Evolutionary conservation across 2,113 vertebrate genomes (phyloP), one percentile per base, ranked within the genome.

Genomic region (Gila orcuttii): DNA sequence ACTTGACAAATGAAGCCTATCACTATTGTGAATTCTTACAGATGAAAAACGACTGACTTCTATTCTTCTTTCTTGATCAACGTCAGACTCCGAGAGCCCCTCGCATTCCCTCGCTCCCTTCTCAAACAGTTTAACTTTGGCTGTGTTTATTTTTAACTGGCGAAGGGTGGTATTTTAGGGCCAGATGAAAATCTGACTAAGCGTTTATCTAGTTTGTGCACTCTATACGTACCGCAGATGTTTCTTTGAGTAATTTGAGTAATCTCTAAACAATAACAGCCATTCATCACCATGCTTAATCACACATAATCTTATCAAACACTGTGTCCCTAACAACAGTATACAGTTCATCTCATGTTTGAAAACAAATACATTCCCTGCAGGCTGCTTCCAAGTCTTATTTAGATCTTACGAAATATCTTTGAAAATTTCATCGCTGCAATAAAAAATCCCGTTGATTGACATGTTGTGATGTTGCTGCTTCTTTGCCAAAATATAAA

Each of bases 1-100:
- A 87, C 85, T 86, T 90, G 90, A 89, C 85, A 87, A 88, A 90
- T 89, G 87, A 88, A 86, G 77, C 33, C 83, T 66, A 82, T 89
- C 76, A 81, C 78, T 79, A 83, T 42, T 68, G 85, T 82, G 69
- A 79, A 59, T 84, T 84, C 83, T 28, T 86, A 52, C 36, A 31
- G 28, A 86, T 88, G 90, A 89, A 74, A 55, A 85, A 88, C 81
- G 85, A 79, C 85, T 11, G 64, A 79, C 78, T 45, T 62, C 28
- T 64, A 85, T 84, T 85, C 28, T 33, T 80, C 76, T 57, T 52
- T 59, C 39, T 47, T 69, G 78, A 62, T 83, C 52, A 83, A 88
- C 36, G 62, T 84, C 75, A 75, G 45, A 33, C 66, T 62, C 8
- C 36, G 23, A 71, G 45, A 83, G 28, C 33, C 78, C 64, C 68